phyloP scores from a whole-genome alignment of 2,888 invertebrate species.

The Rhodophaea formosa region DNA sequence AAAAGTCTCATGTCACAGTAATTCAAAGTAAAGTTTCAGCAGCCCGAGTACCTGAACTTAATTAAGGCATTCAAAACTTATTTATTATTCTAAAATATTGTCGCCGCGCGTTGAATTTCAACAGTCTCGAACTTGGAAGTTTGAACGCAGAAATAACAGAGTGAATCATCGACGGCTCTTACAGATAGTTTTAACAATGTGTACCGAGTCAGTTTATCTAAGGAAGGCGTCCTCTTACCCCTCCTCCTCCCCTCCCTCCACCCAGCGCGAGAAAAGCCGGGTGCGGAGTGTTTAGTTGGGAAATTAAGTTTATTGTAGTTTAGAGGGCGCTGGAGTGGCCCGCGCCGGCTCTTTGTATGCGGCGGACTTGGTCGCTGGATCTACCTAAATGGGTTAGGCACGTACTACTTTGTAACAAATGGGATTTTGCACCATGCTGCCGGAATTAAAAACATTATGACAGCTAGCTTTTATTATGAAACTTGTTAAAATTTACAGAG shows the following conservation, averaged over 20 bases:
- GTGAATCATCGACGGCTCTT: conserved; percentile 9
- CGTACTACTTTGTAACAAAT: neutral
- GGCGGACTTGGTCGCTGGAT: neutral
- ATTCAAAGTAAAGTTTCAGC: conserved; percentile 9
- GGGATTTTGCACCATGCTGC: too few species aligned
- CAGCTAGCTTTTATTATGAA: too few species aligned
- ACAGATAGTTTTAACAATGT: conserved; percentile 19
- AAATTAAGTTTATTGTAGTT: conserved; percentile 64
- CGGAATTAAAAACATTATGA: too few species aligned
- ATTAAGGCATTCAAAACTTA: conserved; percentile 6
- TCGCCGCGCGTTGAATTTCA: conserved; percentile 1
- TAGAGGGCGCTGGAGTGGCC: conserved; percentile 36
- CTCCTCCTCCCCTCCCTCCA: neutral
- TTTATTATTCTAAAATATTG: conserved; percentile 14
- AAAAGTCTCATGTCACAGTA: conserved; percentile 3
- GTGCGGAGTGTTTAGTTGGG: conserved; percentile 50
- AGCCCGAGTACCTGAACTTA: conserved; percentile 9
- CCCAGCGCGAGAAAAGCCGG: conserved; percentile 21
- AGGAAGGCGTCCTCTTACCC: neutral
- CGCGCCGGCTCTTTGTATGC: conserved; percentile 13
- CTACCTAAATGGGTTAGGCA: neutral
- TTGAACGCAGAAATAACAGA: conserved; percentile 11
- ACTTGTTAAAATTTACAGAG: too few species aligned
- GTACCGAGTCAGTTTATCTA: conserved; percentile 8
- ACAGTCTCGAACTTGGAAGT: neutral